Base-by-base conservation (phyloP, 1,140 invertebrate genomes). In the Dinoponera quadriceps region DNA sequence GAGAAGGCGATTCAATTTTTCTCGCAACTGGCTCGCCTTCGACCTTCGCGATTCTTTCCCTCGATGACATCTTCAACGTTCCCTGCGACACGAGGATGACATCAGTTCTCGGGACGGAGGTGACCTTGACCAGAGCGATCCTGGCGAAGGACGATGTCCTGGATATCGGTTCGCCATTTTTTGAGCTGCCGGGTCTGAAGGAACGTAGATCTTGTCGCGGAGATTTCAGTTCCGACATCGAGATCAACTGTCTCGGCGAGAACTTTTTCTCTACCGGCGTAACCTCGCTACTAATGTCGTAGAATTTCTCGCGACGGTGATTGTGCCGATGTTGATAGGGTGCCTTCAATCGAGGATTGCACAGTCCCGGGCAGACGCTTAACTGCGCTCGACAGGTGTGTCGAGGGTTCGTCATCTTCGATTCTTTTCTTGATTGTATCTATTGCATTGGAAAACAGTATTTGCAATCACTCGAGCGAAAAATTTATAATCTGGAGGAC, bases 351-450 rank as follows among this genome's bases (percentile, higher is more conserved):
- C 78, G 69, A 1, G 84, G 84, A 65, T 90, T 91, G 69, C 89
- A 91, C 3, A 81, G 71, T 4, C 90, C 90, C 0, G 82, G 85
- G 29, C 90, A 90, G 0, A 84, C 77, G 27, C 73, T 63, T 38
- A 74, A 33, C 22, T 68, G 84, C 22, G 85, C 85, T 44, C 27
- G 33, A 57, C 69, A 84, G 65, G 62, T 25, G 20, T 84, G 85
- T 60, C 68, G 80, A 18, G 83, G 29, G 27, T 54, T 48, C 71
- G 69, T 86, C 55, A 5, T 68, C 3, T 16, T 84, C 49, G 54
- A 29, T 29, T 44, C 57, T 69, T 25, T 3, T 38, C 18, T 9
- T 3, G 38, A 59, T 62, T 25, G 38, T 18, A 69, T 77, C 57
- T 29, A 57, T 51, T 44, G 22, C 29, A 27, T 33, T 71, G 25